A percentile compares a stretch with the other conserved stretches of the same genome.
These are phyloP conservation scores for Dreissena rostriformis DNA, from an alignment of 1,140 invertebrate species.

Conservation along the genomic window DNA sequence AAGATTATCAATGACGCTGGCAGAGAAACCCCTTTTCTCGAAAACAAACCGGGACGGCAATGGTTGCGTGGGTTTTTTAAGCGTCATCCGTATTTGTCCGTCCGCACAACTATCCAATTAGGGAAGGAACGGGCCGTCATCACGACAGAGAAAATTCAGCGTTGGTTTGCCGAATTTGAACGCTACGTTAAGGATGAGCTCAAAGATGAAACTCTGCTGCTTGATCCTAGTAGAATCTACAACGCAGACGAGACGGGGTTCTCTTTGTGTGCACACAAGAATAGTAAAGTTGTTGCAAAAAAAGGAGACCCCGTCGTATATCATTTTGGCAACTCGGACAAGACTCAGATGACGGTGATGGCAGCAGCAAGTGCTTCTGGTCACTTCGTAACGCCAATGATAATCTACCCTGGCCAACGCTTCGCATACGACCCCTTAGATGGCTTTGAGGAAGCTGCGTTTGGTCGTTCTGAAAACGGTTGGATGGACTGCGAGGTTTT, in stretches of 20 bases:
- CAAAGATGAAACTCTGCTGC: not conserved
- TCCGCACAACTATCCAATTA: slow-evolving; percentile 18
- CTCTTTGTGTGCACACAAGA: not conserved
- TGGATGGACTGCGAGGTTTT: slow-evolving; percentile 25
- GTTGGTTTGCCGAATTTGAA: slow-evolving; percentile 9
- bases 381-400: slow-evolving; percentile 16
- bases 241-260: slow-evolving; percentile 18
- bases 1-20: slow-evolving; percentile 17
- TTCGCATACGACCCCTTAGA: slow-evolving; percentile 25
- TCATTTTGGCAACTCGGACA: slow-evolving; percentile 18
- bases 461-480: slow-evolving; percentile 4
- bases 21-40: not conserved
- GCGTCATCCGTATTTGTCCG: slow-evolving; percentile 3
- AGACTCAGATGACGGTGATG: slow-evolving; percentile 21
- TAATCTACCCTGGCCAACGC: slow-evolving; percentile 15
- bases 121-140: too few relatives aligned
- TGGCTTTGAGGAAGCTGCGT: slow-evolving; percentile 17
- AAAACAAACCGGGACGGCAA: slow-evolving; percentile 14
- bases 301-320: slow-evolving; percentile 11
- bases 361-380: slow-evolving; percentile 1
- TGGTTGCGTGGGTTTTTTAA: slow-evolving; percentile 34
- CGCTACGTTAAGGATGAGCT: slow-evolving; percentile 12
- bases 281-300: slow-evolving; percentile 4
- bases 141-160: not conserved
- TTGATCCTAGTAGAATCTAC: slow-evolving; percentile 22